Evolutionary conservation across 2,797 vertebrate species (phyloP).

Genomic region (Furcifer pardalis): DNA sequence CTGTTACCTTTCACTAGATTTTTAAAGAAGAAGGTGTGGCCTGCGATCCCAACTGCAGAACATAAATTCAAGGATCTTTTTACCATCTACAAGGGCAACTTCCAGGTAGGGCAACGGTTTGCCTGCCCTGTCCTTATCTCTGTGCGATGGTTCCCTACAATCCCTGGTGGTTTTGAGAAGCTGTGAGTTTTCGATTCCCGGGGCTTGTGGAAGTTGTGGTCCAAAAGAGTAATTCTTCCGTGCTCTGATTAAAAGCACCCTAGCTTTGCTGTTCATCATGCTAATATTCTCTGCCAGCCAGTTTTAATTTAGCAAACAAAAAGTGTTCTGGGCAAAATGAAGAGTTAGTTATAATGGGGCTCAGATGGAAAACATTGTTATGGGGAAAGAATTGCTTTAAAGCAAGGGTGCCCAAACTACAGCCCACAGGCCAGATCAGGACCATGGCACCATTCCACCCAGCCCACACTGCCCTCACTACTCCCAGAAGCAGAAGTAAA

Average conservation of each 20-base stretch:
- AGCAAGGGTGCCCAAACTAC: too few species aligned
- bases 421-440: too few species aligned
- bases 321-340: background rate
- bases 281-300: background rate
- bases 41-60: conserved; percentile 87
- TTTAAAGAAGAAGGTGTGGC: conserved; percentile 89
- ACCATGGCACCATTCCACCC: too few species aligned
- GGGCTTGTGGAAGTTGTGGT: background rate
- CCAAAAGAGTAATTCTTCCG: background rate
- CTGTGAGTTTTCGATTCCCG: background rate
- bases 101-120: conserved; percentile 79
- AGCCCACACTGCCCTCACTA: too few species aligned
- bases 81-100: conserved; percentile 86
- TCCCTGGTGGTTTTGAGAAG: background rate
- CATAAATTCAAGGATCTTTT: conserved; percentile 88
- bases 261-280: background rate
- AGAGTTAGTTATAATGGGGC: background rate
- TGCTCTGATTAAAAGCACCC: background rate
- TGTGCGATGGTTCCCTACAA: background rate
- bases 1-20: conserved; percentile 68
- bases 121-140: background rate
- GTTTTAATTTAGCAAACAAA: background rate
- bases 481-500: too few species aligned
- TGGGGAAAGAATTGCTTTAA: background rate
- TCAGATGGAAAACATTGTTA: background rate